Base-by-base conservation (phyloP, 2,888 invertebrate species). In the Drosophila testacea region DNA sequence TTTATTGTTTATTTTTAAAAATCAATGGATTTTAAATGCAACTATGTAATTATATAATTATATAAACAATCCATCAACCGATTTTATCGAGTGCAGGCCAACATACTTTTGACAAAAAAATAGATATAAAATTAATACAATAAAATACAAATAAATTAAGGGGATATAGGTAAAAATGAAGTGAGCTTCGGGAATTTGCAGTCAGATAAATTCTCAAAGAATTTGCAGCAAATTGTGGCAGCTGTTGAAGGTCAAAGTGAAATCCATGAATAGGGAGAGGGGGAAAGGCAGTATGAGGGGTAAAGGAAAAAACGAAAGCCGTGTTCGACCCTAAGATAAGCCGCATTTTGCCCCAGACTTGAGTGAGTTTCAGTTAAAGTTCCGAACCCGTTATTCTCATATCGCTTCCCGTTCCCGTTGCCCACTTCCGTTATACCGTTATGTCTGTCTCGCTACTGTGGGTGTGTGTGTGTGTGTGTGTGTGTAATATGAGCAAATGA, bases 401-500 rank as follows among this genome's bases (percentile, higher is more conserved):
- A 42, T 9, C 41, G 1, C 13, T 11, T 42, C 5, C 13, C 47
- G 32, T 2, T 44, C 28, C 28, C 46, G 5, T 6, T 36, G 6
- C 9, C 39, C 22, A 16, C 41, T 27, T 32, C 32, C 32, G 32
- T 0, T 32, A 6, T 32, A 32, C 32, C 39, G 36, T 50, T 64
- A 42, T 54, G 52, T 61, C 64, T 46, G 39, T 50, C 27, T 61
- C 22, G 22, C 22, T 2, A 22, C 22, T 3, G 22, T 48, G 36
- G 50, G 44, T 51, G 50, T 48, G 36, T 54, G 44, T 51, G 50
- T 69, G 56, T 65, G 60, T 38, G 52, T 77, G 69, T 65, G 62
- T 77, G 67, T 73, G 70, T 62, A 71, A 74, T 70, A 77, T 83
- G 61, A 75, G 86, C 83, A 88, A 86, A 86, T 86, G 89, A 88